A percentile compares a stretch with the other conserved stretches of the same genome.
These are phyloP conservation scores for Vanessa tameamea DNA, from an alignment of 1,140 invertebrate genomes.

Conservation along the genomic window DNA sequence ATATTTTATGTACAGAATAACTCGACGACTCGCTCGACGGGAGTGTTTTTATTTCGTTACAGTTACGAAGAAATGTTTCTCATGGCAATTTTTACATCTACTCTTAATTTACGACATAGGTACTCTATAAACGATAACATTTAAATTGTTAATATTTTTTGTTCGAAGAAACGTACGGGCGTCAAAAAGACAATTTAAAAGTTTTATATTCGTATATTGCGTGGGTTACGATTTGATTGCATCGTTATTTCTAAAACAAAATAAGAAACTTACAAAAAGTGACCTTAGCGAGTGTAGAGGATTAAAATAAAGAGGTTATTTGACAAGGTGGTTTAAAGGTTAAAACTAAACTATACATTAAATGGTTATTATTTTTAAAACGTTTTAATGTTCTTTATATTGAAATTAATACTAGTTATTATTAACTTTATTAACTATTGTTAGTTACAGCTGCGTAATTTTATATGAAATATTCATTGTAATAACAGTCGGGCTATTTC, in stretches of 20 bases:
- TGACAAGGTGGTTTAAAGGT: slow-evolving; percentile 3
- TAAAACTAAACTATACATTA: not conserved
- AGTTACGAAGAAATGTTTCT: not conserved
- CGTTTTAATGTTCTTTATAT: too few species aligned
- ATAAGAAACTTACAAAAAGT: slow-evolving; percentile 34
- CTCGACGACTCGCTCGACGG: slow-evolving; percentile 6
- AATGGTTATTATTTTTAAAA: too few species aligned
- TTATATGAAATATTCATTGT: too few species aligned
- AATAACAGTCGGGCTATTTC: too few species aligned
- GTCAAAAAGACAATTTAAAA: slow-evolving; percentile 38
- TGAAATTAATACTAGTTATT: too few species aligned
- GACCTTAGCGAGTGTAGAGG: slow-evolving; percentile 39
- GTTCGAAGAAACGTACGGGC: slow-evolving; percentile 14
- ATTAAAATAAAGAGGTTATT: slow-evolving; percentile 18
- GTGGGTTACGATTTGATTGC: slow-evolving; percentile 38
- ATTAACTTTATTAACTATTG: too few species aligned
- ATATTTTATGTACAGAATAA: slow-evolving; percentile 2
- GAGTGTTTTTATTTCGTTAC: not conserved
- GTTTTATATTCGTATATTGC: slow-evolving; percentile 30
- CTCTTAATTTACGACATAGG: not conserved
- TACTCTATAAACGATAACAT: too few species aligned
- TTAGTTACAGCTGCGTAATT: too few species aligned
- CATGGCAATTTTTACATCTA: not conserved
- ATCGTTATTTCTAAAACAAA: slow-evolving; percentile 40
- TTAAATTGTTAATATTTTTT: slow-evolving; percentile 19